Conservation (phyloP, 2,113 vertebrate species). For the Serranochromis macrocephalus region DNA sequence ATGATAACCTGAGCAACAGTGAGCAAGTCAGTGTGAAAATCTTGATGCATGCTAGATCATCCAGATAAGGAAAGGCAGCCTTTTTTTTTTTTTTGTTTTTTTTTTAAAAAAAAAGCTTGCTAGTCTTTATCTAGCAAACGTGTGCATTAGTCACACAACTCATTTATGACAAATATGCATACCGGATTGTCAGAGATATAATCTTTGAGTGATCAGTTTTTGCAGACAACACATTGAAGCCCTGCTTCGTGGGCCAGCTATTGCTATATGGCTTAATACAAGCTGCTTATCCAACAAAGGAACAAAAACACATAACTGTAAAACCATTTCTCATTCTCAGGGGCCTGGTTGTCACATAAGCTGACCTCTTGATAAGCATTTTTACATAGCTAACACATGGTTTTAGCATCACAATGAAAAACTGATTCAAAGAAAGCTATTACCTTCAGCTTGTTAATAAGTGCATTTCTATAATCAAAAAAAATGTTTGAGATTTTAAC, state of each 20-base stretch:
- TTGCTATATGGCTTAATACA: background rate
- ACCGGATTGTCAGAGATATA: background rate
- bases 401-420: rapidly evolving
- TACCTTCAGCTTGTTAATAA: background rate
- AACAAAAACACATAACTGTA: background rate
- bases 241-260: background rate
- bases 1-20: background rate
- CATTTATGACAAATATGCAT: background rate
- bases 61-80: background rate
- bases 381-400: background rate
- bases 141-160: background rate
- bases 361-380: background rate
- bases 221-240: background rate
- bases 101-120: background rate
- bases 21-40: background rate
- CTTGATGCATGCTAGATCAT: background rate
- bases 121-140: background rate
- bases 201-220: background rate
- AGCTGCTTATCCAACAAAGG: background rate
- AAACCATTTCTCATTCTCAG: background rate
- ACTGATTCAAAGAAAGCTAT: background rate
- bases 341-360: background rate
- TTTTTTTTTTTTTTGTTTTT: background rate
- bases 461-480: background rate
- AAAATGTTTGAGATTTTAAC: background rate